A percentile compares a stretch with the other conserved stretches of the same genome.
Conservation (phyloP, 2,113 vertebrate species). For the Cochlearius cochlearius region DNA sequence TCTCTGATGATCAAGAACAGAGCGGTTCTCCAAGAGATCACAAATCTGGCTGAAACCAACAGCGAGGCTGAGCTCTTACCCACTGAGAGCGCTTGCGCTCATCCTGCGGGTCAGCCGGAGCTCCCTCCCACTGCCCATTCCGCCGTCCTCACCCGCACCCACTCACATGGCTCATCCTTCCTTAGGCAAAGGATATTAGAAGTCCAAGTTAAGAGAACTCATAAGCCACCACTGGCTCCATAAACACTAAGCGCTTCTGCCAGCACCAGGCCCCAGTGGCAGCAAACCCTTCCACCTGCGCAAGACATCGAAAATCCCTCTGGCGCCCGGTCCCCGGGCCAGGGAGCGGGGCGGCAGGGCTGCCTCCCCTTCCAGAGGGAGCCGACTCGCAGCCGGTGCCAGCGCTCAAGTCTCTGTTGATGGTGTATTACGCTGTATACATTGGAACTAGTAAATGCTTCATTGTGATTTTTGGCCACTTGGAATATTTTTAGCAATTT, state of each 20-base stretch:
- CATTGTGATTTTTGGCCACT: constrained; percentile 64
- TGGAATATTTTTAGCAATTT: constrained; percentile 55
- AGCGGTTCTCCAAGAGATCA: background rate
- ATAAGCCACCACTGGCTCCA: background rate
- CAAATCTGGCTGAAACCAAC: background rate
- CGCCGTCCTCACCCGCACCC: background rate
- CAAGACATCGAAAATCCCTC: background rate
- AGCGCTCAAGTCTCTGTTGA: background rate
- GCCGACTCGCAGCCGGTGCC: background rate
- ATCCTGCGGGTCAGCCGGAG: background rate
- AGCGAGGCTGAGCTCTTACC: background rate
- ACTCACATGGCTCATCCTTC: background rate
- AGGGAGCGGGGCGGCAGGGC: background rate
- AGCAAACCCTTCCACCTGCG: background rate
- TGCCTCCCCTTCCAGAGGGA: background rate
- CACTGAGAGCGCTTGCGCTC: background rate
- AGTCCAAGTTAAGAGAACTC: background rate
- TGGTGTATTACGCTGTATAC: background rate
- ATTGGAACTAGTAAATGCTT: background rate
- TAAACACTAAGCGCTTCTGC: fast-evolving
- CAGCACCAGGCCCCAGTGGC: background rate
- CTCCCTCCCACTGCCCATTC: background rate
- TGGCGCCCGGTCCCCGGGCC: background rate
- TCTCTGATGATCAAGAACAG: background rate
- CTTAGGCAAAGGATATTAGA: background rate